phyloP scores from a whole-genome alignment of 2,888 invertebrate genomes.

The Drosophila acutilabella region DNA sequence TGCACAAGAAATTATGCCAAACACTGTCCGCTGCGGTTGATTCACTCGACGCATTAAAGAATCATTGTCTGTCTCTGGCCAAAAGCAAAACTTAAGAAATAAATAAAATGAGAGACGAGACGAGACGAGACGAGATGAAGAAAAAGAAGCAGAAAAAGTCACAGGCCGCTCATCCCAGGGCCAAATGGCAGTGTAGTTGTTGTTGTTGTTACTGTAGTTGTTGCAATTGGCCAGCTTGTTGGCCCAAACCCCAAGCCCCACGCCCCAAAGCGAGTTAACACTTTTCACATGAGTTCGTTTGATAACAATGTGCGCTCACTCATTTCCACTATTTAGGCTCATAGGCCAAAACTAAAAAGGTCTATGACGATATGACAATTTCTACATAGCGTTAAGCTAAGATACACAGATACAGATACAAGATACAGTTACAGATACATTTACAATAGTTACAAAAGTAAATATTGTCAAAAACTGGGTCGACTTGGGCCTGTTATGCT shows the following conservation, averaged over 20 bases:
- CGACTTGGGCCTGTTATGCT: no score
- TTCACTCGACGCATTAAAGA: conserved; percentile 55
- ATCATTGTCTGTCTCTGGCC: conserved; percentile 60
- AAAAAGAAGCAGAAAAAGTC: conserved; percentile 4
- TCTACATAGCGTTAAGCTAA: conserved; percentile 8
- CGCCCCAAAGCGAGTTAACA: conserved; percentile 19
- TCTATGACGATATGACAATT: conserved; percentile 4
- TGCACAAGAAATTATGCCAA: conserved; percentile 39
- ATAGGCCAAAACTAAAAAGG: not conserved
- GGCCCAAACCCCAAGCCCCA: not conserved
- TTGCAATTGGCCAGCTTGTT: conserved; percentile 14
- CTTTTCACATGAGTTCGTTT: conserved; percentile 16
- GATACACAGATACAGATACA: conserved; percentile 10
- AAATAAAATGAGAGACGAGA: not conserved
- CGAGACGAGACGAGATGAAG: no score
- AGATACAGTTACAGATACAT: conserved; percentile 5
- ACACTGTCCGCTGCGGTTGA: conserved; percentile 18
- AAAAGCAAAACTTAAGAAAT: conserved; percentile 4
- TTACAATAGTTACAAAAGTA: not conserved
- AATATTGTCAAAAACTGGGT: no score
- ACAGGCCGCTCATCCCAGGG: conserved; percentile 20
- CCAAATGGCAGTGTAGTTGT: not conserved
- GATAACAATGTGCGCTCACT: conserved; percentile 19
- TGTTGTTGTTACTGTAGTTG: not conserved
- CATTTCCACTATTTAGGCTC: conserved; percentile 6